These are phyloP conservation scores for Dendrolimus pini DNA, from an alignment of 2,888 invertebrate species.

Conservation along the genomic window DNA sequence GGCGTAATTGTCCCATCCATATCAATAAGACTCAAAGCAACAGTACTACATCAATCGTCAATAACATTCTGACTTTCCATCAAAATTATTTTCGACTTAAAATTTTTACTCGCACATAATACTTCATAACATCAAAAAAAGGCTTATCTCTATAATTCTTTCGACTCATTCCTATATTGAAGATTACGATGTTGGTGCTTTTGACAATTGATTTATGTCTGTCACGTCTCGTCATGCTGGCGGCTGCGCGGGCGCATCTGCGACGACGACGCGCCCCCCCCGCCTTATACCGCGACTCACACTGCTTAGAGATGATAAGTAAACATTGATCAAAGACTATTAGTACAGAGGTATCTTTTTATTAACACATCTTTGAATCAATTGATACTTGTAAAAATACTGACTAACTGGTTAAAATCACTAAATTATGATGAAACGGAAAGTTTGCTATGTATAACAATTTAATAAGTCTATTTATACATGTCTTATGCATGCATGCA, in stretches of 20 bases:
- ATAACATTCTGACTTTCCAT: not conserved
- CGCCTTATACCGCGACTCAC: slow-evolving; percentile 34
- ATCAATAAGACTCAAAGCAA: not conserved
- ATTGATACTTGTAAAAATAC: too few species aligned
- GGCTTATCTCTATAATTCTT: slow-evolving; percentile 1
- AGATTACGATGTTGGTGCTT: slow-evolving; percentile 22
- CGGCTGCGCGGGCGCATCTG: slow-evolving; percentile 66
- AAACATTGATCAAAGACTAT: not conserved
- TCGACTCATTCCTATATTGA: slow-evolving; percentile 1
- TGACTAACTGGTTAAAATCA: too few species aligned
- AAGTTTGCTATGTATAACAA: too few species aligned
- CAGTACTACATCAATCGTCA: not conserved
- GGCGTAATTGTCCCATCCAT: too few species aligned
- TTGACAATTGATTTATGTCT: slow-evolving; percentile 76
- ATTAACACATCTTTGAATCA: too few species aligned
- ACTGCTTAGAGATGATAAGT: slow-evolving; percentile 36
- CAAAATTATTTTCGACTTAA: not conserved
- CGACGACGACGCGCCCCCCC: slow-evolving; percentile 21
- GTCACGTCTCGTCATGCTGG: slow-evolving; percentile 70
- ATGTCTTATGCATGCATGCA: too few species aligned
- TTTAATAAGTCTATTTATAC: too few species aligned
- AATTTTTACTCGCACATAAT: not conserved
- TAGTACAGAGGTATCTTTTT: too few species aligned
- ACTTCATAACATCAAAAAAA: not conserved
- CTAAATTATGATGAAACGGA: too few species aligned